Base-by-base conservation (phyloP, 2,888 invertebrate species). In the Agapostemon virescens region DNA sequence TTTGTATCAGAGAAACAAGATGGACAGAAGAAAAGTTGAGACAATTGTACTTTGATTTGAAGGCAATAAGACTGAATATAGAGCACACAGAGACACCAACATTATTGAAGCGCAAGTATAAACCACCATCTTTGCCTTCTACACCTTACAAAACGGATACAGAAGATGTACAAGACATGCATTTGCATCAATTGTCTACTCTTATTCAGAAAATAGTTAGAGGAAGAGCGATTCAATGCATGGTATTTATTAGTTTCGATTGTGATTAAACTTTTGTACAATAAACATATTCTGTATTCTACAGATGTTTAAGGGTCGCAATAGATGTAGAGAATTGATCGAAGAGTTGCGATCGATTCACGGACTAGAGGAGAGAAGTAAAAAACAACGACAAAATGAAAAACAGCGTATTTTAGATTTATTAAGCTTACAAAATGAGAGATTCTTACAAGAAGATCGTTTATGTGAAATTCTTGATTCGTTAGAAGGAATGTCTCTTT, bases 241-340 rank as follows among this genome's bases (percentile, higher is more conserved):
- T 96, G 94, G 96, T 96, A 92, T 90, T 80, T 63, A 30, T 26
- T 15, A 33, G 7, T 58, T 55, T 9, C 36, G 55, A 13, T 20
- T 40, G 61, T 33, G 9, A 64, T 42, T 68, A 1, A 69, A 68
- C 71, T 77, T 76, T 71, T 38, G 7, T 42, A 69, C 26, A n/a
- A 68, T 38, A 5, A 68, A 55, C 26, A 71, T 36, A 40, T 23
- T 23, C 61, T 23, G n/a, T 61, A 9, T 69, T 36, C 81, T 84
- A 0, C 86, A 96, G 96, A 96, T 96, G 94, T 95, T 94, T 90
- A 95, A 96, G 91, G 96, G 96, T 0, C 94, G 95, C 77, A 95
- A 95, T 77, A 94, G 95, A 73, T 95, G 95, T 33, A 94, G 94
- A 30, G 96, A 96, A 88, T 91, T 97, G 78, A 96, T 97, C 0